A percentile compares a stretch with the other conserved stretches of the same genome.
phyloP scores from a whole-genome alignment of 2,113 vertebrate genomes.

The Scomber scombrus region DNA sequence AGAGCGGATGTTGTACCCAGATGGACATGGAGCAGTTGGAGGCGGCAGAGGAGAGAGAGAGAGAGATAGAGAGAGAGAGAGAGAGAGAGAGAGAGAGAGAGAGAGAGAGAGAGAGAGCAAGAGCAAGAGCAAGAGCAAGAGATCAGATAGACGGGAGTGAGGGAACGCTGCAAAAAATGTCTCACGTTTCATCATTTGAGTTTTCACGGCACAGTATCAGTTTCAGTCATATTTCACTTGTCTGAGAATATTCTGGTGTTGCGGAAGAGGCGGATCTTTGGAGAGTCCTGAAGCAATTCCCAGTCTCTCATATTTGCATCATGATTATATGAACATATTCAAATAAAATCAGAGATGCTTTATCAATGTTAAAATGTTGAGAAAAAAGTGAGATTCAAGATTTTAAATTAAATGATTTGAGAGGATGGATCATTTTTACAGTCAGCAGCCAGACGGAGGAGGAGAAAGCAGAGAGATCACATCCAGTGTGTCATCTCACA shows the following conservation, averaged over 20 bases:
- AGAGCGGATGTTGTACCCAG: conserved; percentile 68
- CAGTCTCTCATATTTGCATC: too few species aligned
- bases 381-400: conserved; percentile 2
- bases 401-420: neutral
- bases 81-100: conserved; percentile 1
- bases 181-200: neutral
- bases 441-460: neutral
- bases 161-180: conserved; percentile 37
- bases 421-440: conserved; percentile 11
- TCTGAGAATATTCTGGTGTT: too few species aligned
- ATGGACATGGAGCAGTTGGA: conserved; percentile 63
- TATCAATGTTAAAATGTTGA: neutral
- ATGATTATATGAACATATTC: too few species aligned
- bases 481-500: conserved; percentile 56
- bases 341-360: too few species aligned
- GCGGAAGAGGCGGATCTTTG: too few species aligned
- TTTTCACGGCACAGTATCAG: neutral
- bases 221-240: neutral
- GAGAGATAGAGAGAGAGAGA: neutral
- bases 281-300: too few species aligned
- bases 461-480: conserved; percentile 44
- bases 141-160: neutral
- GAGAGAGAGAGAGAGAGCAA: neutral
- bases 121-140: neutral
- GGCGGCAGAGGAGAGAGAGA: conserved; percentile 38